Evolutionary conservation across 2,113 vertebrate genomes (phyloP).

Genomic region (Prunella fulvescens): DNA sequence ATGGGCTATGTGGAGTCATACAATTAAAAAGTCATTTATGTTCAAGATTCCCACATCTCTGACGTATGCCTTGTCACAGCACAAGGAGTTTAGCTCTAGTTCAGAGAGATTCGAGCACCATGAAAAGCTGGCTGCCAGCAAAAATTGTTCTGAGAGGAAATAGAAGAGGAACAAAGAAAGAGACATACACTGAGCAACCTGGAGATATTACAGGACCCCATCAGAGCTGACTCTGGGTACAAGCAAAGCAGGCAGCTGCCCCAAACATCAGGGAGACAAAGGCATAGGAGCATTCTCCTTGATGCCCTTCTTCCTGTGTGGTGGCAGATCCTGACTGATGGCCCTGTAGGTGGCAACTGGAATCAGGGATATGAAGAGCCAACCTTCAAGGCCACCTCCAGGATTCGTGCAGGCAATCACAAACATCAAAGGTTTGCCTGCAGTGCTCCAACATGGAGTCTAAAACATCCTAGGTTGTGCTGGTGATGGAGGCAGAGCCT

Average conservation of each 20-base stretch:
- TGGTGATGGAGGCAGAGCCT: not conserved
- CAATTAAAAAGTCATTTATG: slow-evolving; percentile 39
- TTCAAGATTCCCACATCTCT: not conserved
- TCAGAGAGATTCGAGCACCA: fast-evolving
- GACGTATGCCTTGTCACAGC: not conserved
- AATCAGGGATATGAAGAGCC: not conserved
- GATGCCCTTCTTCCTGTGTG: not conserved
- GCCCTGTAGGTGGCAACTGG: not conserved
- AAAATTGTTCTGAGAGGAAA: not conserved
- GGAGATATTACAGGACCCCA: not conserved
- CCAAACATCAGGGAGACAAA: not conserved
- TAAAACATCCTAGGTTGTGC: not conserved
- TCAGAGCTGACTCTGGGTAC: not conserved
- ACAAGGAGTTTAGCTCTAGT: not conserved
- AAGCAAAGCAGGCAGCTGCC: not conserved
- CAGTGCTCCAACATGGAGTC: not conserved
- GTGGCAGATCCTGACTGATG: not conserved
- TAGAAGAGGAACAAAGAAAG: not conserved
- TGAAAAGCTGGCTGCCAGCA: not conserved
- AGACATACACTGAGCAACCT: not conserved
- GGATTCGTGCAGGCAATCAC: fast-evolving
- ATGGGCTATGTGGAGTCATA: not conserved
- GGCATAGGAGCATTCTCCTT: not conserved
- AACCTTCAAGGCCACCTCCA: not conserved
- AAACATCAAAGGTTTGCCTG: not conserved